Evolutionary conservation across 2,797 vertebrate genomes (phyloP), one percentile per base, ranked within the genome.

Genomic region (Taenioides sp.): DNA sequence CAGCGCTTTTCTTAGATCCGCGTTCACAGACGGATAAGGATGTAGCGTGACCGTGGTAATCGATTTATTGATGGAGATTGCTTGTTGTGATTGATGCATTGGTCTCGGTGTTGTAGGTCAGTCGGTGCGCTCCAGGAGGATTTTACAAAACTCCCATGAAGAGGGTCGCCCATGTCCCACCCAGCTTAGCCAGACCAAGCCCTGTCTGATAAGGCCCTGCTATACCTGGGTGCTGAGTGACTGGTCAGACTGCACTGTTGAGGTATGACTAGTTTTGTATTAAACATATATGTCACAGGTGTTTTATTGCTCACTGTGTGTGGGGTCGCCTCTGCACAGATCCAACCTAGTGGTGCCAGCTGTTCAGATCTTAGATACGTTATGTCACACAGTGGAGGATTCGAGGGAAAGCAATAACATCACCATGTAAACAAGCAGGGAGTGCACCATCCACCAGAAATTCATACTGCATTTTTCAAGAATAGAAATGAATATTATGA

Each of bases 151-250:
- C 71, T 92, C 95, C 16, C 93, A 92, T 3, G 96, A 96, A 5
- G 96, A 96, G 86, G 98, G 98, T 58, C 90, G 96, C 3, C 95
- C 94, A 0, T 99, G 98, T 77, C 95, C 96, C 0, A 84, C 70
- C 34, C 95, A 95, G 78, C 96, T 99, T 65, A 90, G 78, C 67
- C 97, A 99, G 86, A 93, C 93, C 86, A 94, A 94, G 79, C 93
- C 92, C 50, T 99, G 98, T 88, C 95, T 95, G 0, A 86, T 96
- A 82, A 94, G 78, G 67, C 98, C 98, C 65, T 99, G 98, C 91
- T 98, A 97, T 79, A 91, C 79, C 76, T 99, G 97, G 98, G 80
- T 92, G 57, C 92, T 97, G 58, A 94, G 96, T 12, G 93, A 94
- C 10, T 99, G 98, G 98, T 96, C 96, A 3, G 37, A 86, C 10